phyloP scores from a whole-genome alignment of 1,140 invertebrate species.

The Bombus confusus region DNA sequence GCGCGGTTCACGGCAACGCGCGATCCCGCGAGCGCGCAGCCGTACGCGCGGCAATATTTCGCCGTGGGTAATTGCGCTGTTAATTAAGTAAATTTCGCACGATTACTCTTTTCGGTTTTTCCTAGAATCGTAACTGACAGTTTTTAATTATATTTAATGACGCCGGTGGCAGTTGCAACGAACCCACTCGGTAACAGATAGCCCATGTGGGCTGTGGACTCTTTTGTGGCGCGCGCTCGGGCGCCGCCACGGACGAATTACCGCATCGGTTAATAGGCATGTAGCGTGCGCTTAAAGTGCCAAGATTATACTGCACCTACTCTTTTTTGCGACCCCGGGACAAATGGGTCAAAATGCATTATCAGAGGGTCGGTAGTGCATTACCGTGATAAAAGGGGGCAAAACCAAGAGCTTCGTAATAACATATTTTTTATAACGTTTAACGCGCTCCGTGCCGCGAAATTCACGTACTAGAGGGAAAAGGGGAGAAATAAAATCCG shows the following conservation, averaged over 20 bases:
- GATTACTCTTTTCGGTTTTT: conserved; percentile 16
- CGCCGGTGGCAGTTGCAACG: conserved; percentile 21
- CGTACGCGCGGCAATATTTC: not conserved
- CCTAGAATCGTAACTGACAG: conserved; percentile 14
- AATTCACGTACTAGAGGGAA: not conserved
- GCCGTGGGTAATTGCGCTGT: conserved; percentile 19
- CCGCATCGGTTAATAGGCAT: conserved; percentile 49
- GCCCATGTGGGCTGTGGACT: not conserved
- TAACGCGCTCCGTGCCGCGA: conserved; percentile 1
- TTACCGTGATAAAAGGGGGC: conserved; percentile 48
- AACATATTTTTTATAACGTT: conserved; percentile 56
- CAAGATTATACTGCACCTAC: conserved; percentile 45
- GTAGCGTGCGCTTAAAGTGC: conserved; percentile 50
- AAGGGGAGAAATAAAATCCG: not conserved
- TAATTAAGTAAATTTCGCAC: conserved; percentile 34
- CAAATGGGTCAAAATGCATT: conserved; percentile 56
- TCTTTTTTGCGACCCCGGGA: conserved; percentile 19
- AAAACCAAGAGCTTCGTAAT: conserved; percentile 40
- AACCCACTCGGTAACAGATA: conserved; percentile 32
- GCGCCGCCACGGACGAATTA: conserved; percentile 32
- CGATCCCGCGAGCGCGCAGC: not conserved
- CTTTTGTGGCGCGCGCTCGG: conserved; percentile 3
- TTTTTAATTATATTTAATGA: conserved; percentile 45
- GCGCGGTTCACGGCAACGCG: no score
- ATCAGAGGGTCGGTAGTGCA: conserved; percentile 34